Evolutionary conservation across 2,797 vertebrate genomes (phyloP), one percentile per base, ranked within the genome.

Genomic region (Dermochelys coriacea): DNA sequence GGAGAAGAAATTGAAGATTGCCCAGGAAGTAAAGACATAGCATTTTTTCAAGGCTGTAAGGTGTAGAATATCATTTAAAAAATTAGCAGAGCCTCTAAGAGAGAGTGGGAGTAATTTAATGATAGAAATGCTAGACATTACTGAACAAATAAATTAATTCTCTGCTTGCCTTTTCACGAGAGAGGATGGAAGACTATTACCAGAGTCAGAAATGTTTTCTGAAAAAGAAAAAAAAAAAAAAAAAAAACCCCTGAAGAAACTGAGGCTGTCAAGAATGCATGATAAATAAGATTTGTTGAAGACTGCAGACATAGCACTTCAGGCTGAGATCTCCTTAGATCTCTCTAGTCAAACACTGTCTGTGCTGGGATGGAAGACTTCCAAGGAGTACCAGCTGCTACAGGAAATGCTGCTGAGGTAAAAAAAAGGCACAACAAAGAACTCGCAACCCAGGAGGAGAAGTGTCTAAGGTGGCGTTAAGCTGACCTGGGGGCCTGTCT

Each of bases 71-170:
- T 57, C 84, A 41, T 88, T 94, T 80, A 50, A 87, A 45, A 93
- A 94, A 57, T 90, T 90, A 61, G 71, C 74, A 75, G 41, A 94
- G 23, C 57, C 80, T 91, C 85, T 90, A 1, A 3, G 11, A 90
- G 55, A 79, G 77, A 84, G 57, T 81, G 77, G 81, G 57, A 90
- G 61, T 94, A 80, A 90, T 86, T 29, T 84, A 87, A 88, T 78
- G 29, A 94, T 87, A 75, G 64, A 90, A 84, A 68, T 50, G 74
- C 34, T 82, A 14, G 1, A 84, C 64, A 49, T 18, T 82, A 82
- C 71, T 80, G 85, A 91, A 91, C 85, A 71, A 80, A 85, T 71
- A 90, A 96, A 90, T 95, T 80, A 96, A 90, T 97, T 97, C 93
- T 94, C 93, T 41, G 10, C 82, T 91, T 50, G 1, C 29, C 84